Evolutionary conservation across 1,140 invertebrate genomes (phyloP).

Genomic region (Melitaea cinxia): DNA sequence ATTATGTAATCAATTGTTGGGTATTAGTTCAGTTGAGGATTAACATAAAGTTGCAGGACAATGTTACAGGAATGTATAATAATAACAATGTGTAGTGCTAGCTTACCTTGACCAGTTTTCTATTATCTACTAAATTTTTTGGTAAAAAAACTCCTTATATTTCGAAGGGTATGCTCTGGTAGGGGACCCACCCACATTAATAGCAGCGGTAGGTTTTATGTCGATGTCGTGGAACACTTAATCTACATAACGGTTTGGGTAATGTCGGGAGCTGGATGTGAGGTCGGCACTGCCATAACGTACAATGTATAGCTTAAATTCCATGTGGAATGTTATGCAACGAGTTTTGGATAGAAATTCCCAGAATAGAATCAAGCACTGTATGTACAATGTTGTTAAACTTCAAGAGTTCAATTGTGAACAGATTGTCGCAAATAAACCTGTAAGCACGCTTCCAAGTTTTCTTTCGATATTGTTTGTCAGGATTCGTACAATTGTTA

Average conservation of each 20-base stretch:
- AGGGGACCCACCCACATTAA: constrained; percentile 28
- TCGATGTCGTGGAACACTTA: constrained; percentile 45
- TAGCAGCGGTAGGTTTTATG: constrained; percentile 46
- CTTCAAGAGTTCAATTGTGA: constrained; percentile 6
- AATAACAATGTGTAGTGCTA: no score
- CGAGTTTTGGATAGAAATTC: constrained; percentile 6
- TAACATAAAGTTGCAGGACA: not conserved
- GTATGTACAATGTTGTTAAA: constrained; percentile 5
- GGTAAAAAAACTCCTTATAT: not conserved
- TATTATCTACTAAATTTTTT: not conserved
- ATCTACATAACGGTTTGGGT: constrained; percentile 53
- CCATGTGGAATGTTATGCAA: constrained; percentile 13
- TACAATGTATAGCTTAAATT: constrained; percentile 14
- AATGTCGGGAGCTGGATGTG: constrained; percentile 34
- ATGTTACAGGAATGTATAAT: not conserved
- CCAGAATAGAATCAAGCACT: not conserved
- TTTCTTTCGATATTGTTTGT: not conserved
- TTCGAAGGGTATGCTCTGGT: constrained; percentile 20
- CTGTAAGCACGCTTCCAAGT: not conserved
- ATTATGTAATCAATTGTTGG: no score
- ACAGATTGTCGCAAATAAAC: constrained; percentile 2
- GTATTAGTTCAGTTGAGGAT: no score
- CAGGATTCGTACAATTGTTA: not conserved
- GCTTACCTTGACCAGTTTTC: no score
- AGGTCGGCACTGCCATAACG: constrained; percentile 23